phyloP scores from a whole-genome alignment of 2,797 vertebrate genomes.

The Sebastes ruberrimus region DNA sequence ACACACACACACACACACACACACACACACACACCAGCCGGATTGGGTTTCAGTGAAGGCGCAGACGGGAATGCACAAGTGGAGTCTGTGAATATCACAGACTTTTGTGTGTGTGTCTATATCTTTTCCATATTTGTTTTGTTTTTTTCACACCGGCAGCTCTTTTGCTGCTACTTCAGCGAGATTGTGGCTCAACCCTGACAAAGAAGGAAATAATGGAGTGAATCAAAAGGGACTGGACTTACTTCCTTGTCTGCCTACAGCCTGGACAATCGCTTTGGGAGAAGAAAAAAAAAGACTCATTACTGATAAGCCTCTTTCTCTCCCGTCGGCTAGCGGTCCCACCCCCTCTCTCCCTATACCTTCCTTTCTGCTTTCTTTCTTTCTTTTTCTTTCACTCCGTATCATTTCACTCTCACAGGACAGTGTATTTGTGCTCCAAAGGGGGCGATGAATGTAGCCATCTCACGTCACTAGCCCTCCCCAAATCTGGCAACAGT shows the following conservation, averaged over 20 bases:
- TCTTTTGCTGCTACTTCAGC: neutral
- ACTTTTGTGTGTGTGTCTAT: conserved; percentile 57
- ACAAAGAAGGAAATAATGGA: conserved; percentile 36
- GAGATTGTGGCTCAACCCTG: conserved; percentile 2
- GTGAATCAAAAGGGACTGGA: conserved; percentile 18
- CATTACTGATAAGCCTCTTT: conserved; percentile 77
- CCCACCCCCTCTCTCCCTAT: conserved; percentile 44
- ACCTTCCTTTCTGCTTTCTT: conserved; percentile 34
- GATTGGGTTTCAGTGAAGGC: conserved; percentile 80
- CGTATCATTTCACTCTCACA: conserved; percentile 65
- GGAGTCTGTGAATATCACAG: conserved; percentile 76
- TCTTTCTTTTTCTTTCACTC: conserved; percentile 47
- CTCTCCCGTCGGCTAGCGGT: conserved; percentile 50
- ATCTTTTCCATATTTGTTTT: conserved; percentile 55
- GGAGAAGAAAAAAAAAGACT: conserved; percentile 33
- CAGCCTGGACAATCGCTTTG: conserved; percentile 44
- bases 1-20: neutral
- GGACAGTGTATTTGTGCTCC: conserved; percentile 57
- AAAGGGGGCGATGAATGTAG: conserved; percentile 52
- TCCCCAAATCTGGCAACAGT: conserved; percentile 17
- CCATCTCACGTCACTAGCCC: conserved; percentile 30
- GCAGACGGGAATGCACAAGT: conserved; percentile 81
- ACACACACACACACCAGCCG: conserved; percentile 28
- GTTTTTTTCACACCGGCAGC: conserved; percentile 43
- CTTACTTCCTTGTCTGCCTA: conserved; percentile 56